These are phyloP conservation scores for Drosophila stalkeri DNA, from an alignment of 2,888 invertebrate genomes.

Conservation along the genomic window DNA sequence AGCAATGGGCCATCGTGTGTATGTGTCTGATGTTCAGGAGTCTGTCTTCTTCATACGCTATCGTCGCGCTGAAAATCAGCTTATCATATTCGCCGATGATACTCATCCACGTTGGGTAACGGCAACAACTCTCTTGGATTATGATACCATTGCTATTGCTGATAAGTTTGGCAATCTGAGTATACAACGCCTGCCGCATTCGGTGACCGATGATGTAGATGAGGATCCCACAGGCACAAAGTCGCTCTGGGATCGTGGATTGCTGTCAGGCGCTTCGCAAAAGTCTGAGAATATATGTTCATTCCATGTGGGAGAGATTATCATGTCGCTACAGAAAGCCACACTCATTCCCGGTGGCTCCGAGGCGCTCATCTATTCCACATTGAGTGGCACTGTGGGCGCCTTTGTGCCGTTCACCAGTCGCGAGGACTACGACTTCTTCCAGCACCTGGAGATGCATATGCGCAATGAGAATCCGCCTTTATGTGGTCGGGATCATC, in stretches of 20 bases:
- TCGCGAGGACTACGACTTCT: slow-evolving; percentile 99
- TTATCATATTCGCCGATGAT: slow-evolving; percentile 99
- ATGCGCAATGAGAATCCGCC: slow-evolving; percentile 99
- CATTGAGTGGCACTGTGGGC: slow-evolving; percentile 96
- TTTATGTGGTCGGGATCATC: slow-evolving; percentile 98
- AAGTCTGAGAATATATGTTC: slow-evolving; percentile 97
- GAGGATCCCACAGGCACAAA: slow-evolving; percentile 99
- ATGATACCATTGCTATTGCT: slow-evolving; percentile 97
- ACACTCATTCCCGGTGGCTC: slow-evolving; percentile 99
- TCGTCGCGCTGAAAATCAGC: slow-evolving; percentile 97
- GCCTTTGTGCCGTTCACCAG: slow-evolving; percentile 97
- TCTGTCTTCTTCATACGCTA: slow-evolving; percentile 98
- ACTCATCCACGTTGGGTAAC: slow-evolving; percentile 99
- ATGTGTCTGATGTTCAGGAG: slow-evolving; percentile 98
- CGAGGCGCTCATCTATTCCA: slow-evolving; percentile 98
- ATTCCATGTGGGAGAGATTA: slow-evolving; percentile 98
- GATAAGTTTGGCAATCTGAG: slow-evolving; percentile 99
- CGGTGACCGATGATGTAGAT: slow-evolving; percentile 98
- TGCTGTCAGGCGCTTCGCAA: slow-evolving; percentile 98
- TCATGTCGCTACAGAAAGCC: slow-evolving; percentile 97
- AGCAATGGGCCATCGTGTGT: slow-evolving; percentile 96
- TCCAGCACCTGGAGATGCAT: slow-evolving; percentile 99
- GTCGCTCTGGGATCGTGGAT: slow-evolving; percentile 97
- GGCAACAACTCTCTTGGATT: slow-evolving; percentile 95
- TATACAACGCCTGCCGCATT: slow-evolving; percentile 94